Evolutionary conservation across 2,113 vertebrate genomes (phyloP).

Genomic region (Jacana jacana): DNA sequence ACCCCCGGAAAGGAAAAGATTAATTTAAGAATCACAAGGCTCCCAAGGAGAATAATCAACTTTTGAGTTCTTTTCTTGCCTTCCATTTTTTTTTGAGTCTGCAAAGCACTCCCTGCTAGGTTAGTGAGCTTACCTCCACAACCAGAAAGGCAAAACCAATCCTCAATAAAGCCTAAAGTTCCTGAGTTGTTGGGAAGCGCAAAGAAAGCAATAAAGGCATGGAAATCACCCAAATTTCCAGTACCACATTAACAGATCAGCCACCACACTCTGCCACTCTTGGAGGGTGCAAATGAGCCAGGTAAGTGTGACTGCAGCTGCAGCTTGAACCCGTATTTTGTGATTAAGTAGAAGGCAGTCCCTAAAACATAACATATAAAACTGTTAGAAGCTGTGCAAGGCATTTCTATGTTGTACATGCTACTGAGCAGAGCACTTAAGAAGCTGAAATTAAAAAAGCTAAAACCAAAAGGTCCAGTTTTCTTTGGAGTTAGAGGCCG

Average conservation of each 20-base stretch:
- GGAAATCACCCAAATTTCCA: background rate
- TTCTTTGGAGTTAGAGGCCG: background rate
- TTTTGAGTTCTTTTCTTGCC: background rate
- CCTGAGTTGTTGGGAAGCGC: background rate
- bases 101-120: background rate
- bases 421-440: background rate
- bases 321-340: background rate
- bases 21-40: background rate
- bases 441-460: background rate
- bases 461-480: background rate
- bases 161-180: background rate
- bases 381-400: background rate
- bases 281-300: background rate
- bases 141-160: background rate
- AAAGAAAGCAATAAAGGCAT: background rate
- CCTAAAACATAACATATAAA: background rate
- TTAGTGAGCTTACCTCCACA: background rate
- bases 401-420: background rate
- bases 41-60: background rate
- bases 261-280: background rate
- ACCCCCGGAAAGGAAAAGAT: background rate
- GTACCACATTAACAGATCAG: accelerated
- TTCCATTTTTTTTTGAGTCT: background rate
- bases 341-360: background rate
- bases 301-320: background rate